phyloP scores from a whole-genome alignment of 2,113 vertebrate genomes.

The Halcyon malimbica region DNA sequence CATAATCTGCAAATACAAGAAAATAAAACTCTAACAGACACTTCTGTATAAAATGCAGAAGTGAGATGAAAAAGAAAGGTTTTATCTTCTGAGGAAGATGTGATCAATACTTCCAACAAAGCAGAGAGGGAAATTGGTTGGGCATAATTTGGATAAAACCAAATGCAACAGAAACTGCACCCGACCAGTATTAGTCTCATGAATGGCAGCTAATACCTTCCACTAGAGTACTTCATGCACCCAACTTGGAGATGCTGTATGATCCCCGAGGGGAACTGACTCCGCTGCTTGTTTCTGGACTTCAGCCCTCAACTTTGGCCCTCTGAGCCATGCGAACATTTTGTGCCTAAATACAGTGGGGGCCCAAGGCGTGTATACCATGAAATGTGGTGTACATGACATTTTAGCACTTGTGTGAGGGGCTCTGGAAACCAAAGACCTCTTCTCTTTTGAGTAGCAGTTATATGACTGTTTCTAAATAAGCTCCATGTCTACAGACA shows the following conservation, averaged over 20 bases:
- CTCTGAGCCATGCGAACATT: neutral
- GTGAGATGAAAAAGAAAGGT: neutral
- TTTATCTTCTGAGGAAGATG: neutral
- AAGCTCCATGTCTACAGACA: rapidly evolving
- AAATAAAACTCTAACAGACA: neutral
- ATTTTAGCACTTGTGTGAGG: neutral
- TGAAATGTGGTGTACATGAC: no score
- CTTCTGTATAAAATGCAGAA: neutral
- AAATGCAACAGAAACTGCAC: neutral
- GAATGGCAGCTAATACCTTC: neutral
- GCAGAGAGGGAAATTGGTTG: neutral
- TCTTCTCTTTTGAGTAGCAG: neutral
- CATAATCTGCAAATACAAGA: neutral
- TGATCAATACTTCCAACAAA: neutral
- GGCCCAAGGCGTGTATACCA: neutral
- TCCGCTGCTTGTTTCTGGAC: neutral
- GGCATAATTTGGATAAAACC: neutral
- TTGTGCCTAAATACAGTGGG: neutral
- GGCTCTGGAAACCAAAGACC: neutral
- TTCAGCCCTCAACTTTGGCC: neutral
- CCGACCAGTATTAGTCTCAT: neutral
- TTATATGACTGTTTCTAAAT: neutral
- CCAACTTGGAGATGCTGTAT: neutral
- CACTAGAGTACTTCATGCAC: neutral
- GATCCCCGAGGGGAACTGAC: neutral